phyloP scores from a whole-genome alignment of 1,140 invertebrate species.

The Apolygus lucorum region DNA sequence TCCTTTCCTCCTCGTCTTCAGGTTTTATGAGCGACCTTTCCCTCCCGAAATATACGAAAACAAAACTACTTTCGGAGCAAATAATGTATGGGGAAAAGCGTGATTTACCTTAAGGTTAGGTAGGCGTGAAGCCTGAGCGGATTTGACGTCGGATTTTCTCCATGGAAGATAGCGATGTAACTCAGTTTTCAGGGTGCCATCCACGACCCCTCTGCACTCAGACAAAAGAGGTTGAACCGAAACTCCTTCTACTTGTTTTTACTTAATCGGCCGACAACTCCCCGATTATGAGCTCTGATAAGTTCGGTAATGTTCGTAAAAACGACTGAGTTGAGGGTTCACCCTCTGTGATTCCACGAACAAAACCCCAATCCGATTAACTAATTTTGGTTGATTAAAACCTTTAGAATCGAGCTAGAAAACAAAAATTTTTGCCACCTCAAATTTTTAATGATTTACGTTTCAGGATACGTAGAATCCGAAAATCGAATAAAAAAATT shows the following conservation, averaged over 20 bases:
- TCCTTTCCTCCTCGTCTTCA: no score
- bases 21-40: no score
- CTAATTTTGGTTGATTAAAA: no score
- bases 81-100: constrained; percentile 29
- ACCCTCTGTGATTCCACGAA: no score
- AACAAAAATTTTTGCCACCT: no score
- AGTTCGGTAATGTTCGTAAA: constrained; percentile 13
- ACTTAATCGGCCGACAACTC: constrained; percentile 9
- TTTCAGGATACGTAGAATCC: no score
- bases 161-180: not conserved
- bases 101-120: constrained; percentile 25
- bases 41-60: constrained; percentile 30
- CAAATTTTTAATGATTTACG: no score
- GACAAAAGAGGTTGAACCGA: constrained; percentile 11
- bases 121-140: constrained; percentile 30
- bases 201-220: no score
- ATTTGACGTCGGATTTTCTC: constrained; percentile 30
- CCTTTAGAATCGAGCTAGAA: no score
- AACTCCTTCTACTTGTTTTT: constrained; percentile 8
- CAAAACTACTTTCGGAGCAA: constrained; percentile 31
- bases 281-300: not conserved
- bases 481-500: no score
- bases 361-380: no score
- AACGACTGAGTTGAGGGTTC: no score
- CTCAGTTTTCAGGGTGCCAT: not conserved